A percentile compares a stretch with the other conserved stretches of the same genome.
phyloP scores from a whole-genome alignment of 1,140 invertebrate species.

The Onthophagus taurus region DNA sequence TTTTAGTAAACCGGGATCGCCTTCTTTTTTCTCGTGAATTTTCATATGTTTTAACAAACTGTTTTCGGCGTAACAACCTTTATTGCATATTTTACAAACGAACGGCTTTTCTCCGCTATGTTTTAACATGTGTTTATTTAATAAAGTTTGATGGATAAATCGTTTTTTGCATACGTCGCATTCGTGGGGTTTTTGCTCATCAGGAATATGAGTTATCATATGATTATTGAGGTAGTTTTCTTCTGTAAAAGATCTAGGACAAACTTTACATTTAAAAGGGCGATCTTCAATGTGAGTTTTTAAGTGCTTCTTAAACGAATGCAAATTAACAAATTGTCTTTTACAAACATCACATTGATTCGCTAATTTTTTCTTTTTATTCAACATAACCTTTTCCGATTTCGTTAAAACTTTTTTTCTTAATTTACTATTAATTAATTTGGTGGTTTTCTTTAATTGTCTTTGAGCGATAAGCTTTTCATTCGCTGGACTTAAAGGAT shows the following conservation, averaged over 20 bases:
- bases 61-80: constrained; percentile 41
- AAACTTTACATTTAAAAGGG: constrained; percentile 96
- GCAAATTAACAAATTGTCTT: constrained; percentile 95
- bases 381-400: constrained; percentile 15
- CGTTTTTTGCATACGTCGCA: constrained; percentile 53
- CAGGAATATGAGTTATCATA: constrained; percentile 52
- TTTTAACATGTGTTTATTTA: constrained; percentile 53
- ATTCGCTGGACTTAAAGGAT: constrained; percentile 21
- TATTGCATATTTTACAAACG: constrained; percentile 52
- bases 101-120: constrained; percentile 54
- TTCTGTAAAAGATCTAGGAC: constrained; percentile 42
- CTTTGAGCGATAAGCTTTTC: constrained; percentile 35
- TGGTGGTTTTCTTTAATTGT: constrained; percentile 32
- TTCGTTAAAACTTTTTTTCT: constrained; percentile 23
- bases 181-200: constrained; percentile 48
- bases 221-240: constrained; percentile 49
- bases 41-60: constrained; percentile 40
- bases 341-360: constrained; percentile 85
- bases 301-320: constrained; percentile 96
- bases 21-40: constrained; percentile 37
- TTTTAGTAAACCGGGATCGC: constrained; percentile 34
- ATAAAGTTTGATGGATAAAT: constrained; percentile 48
- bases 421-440: constrained; percentile 29
- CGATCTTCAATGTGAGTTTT: constrained; percentile 96
- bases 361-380: constrained; percentile 26